Conservation (phyloP, 2,888 invertebrate species). For the Ormia ochracea region DNA sequence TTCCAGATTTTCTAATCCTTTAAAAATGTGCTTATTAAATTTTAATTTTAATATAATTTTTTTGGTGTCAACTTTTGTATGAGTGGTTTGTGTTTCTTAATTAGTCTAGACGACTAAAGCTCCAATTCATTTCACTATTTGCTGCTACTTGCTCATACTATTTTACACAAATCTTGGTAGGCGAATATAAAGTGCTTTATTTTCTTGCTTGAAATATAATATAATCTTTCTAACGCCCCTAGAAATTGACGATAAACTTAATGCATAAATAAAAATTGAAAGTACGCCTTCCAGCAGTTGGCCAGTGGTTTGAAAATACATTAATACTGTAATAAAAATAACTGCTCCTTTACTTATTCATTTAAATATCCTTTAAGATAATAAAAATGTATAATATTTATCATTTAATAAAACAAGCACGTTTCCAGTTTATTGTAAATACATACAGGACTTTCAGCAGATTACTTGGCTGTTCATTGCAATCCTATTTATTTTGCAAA, state of each 20-base stretch:
- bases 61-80: neutral
- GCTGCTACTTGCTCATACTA: neutral
- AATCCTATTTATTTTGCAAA: no score
- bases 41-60: neutral
- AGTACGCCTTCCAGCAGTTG: neutral
- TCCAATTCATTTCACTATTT: conserved; percentile 25
- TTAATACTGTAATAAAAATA: no score
- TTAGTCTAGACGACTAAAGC: conserved; percentile 48
- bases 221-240: neutral
- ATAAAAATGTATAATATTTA: no score
- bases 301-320: neutral
- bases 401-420: no score
- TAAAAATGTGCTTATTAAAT: no score
- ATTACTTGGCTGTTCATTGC: no score
- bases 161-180: neutral
- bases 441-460: no score
- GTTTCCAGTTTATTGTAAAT: no score
- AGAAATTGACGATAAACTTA: neutral
- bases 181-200: neutral
- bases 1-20: no score
- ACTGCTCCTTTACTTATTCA: no score
- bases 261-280: neutral
- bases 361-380: no score
- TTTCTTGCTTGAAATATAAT: neutral
- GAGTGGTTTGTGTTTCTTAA: conserved; percentile 16